Conservation (phyloP, 2,888 invertebrate genomes). For the Galerucella calmariensis region DNA sequence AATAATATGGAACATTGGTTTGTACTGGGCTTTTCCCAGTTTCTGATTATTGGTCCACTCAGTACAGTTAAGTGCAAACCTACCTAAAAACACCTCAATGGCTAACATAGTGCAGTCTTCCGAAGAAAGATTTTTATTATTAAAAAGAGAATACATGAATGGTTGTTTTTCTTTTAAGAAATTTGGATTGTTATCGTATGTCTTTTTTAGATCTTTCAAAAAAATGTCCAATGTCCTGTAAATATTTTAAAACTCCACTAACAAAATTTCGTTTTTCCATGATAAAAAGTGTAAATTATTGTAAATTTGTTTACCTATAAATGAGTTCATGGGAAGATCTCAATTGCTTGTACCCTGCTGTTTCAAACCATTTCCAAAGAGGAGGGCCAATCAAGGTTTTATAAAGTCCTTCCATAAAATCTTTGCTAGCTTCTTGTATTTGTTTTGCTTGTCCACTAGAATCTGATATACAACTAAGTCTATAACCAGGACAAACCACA, state of each 20-base stretch:
- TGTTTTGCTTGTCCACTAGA: slow-evolving; percentile 55
- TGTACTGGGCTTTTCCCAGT: too few relatives aligned
- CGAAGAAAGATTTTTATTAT: slow-evolving; percentile 60
- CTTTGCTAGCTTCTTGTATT: slow-evolving; percentile 65
- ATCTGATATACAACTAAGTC: slow-evolving; percentile 62
- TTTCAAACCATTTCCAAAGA: slow-evolving; percentile 66
- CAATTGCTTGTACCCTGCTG: slow-evolving; percentile 66
- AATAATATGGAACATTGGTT: too few relatives aligned
- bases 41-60: too few relatives aligned
- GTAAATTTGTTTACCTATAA: slow-evolving; percentile 50
- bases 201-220: slow-evolving; percentile 44
- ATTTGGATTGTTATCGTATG: slow-evolving; percentile 46
- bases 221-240: slow-evolving; percentile 52
- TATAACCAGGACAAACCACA: slow-evolving; percentile 67
- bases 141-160: slow-evolving; percentile 60
- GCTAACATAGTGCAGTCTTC: slow-evolving; percentile 67
- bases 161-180: slow-evolving; percentile 53
- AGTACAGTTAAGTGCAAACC: neutral
- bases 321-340: slow-evolving; percentile 67
- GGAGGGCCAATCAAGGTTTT: slow-evolving; percentile 66
- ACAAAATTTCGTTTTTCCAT: neutral
- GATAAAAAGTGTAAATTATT: neutral
- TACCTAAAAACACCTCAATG: slow-evolving; percentile 67
- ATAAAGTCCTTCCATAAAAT: slow-evolving; percentile 67
- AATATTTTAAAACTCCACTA: slow-evolving; percentile 11